phyloP scores from a whole-genome alignment of 2,888 invertebrate species.

The Drosophila maculinotata region DNA sequence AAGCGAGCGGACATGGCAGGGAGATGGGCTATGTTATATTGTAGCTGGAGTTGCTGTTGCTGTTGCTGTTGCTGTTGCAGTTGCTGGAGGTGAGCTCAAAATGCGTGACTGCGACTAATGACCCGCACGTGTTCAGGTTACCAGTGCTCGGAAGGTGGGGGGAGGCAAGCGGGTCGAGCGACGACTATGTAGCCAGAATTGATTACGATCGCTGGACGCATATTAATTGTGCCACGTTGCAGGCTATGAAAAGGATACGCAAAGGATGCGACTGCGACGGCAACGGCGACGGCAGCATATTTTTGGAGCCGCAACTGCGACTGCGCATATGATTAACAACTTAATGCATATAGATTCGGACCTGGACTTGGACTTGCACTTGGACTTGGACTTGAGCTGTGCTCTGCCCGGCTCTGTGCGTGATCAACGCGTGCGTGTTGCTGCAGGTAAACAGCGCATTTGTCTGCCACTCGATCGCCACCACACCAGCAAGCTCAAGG shows the following conservation, averaged over 20 bases:
- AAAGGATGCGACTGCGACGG: constrained; percentile 60
- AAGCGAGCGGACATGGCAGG: constrained; percentile 68
- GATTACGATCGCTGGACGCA: constrained; percentile 83
- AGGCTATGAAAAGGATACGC: constrained; percentile 69
- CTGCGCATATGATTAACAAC: constrained; percentile 83
- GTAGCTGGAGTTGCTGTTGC: constrained; percentile 22
- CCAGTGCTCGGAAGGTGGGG: constrained; percentile 24
- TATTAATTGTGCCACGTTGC: constrained; percentile 74
- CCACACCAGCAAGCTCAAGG: constrained; percentile 43
- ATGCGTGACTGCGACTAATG: constrained; percentile 84
- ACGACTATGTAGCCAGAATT: constrained; percentile 72
- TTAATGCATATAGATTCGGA: constrained; percentile 71
- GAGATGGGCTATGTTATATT: constrained; percentile 27
- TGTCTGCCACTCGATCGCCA: constrained; percentile 71
- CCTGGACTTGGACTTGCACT: constrained; percentile 27
- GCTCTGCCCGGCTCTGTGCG: constrained; percentile 10
- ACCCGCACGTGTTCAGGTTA: constrained; percentile 77
- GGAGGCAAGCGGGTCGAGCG: constrained; percentile 5
- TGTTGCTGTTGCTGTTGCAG: constrained; percentile 34
- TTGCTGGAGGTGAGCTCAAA: constrained; percentile 74
- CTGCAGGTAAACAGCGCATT: constrained; percentile 83
- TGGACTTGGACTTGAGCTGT: too few species aligned
- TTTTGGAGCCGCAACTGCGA: constrained; percentile 48
- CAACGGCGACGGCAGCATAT: not conserved
- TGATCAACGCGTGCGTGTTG: constrained; percentile 77